Evolutionary conservation across 2,888 invertebrate genomes (phyloP).

Genomic region (Aethes cnicana): DNA sequence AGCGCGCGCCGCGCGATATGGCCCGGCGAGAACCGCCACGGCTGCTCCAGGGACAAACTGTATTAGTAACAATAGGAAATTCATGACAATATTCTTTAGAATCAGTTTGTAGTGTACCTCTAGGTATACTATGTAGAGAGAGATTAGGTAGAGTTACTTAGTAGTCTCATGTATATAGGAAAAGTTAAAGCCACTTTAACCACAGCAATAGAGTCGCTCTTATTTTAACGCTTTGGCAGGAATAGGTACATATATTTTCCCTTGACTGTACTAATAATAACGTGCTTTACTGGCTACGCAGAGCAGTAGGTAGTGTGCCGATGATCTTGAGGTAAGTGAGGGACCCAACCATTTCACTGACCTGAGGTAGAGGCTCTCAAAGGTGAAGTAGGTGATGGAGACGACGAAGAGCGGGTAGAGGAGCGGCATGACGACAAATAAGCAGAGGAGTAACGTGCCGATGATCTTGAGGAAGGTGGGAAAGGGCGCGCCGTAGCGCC

Average conservation of each 20-base stretch:
- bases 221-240: no score
- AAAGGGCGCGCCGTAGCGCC: constrained; percentile 75
- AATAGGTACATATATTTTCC: no score
- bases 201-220: no score
- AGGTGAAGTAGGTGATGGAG: constrained; percentile 62
- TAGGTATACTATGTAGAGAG: no score
- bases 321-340: not conserved
- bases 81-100: no score
- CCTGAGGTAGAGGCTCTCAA: constrained; percentile 68
- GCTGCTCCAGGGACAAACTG: constrained; percentile 67
- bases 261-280: no score
- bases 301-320: no score
- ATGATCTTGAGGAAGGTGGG: constrained; percentile 76
- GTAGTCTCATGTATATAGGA: no score
- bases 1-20: constrained; percentile 52
- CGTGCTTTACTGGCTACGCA: no score
- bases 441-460: constrained; percentile 64
- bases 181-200: no score
- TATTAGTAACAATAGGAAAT: constrained; percentile 31
- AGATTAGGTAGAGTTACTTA: no score
- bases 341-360: constrained; percentile 35
- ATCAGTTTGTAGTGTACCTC: no score
- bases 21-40: constrained; percentile 59
- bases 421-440: constrained; percentile 64
- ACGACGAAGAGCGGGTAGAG: constrained; percentile 66